phyloP scores from a whole-genome alignment of 1,140 invertebrate genomes.

The Pachypeltis micranthus region DNA sequence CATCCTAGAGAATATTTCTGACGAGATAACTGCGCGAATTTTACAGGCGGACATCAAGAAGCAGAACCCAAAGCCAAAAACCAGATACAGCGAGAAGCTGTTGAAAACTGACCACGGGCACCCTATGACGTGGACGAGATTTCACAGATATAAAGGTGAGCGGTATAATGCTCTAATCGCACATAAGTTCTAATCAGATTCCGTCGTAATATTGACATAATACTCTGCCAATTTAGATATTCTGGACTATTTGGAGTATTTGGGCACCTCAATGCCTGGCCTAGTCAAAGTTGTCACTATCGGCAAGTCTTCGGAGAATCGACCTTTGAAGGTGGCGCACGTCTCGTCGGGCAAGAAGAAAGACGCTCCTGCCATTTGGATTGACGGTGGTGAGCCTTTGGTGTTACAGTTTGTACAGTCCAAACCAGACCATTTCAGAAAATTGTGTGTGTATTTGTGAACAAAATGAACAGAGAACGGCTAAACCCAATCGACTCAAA shows the following conservation, averaged over 20 bases:
- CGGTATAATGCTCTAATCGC: too few species aligned
- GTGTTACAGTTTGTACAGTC: too few species aligned
- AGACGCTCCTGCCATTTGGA: slow-evolving; percentile 46
- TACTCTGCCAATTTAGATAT: slow-evolving; percentile 35
- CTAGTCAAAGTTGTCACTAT: slow-evolving; percentile 56
- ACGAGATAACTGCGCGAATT: too few species aligned
- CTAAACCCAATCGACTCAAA: too few species aligned
- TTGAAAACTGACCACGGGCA: slow-evolving; percentile 34
- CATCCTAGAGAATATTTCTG: too few species aligned
- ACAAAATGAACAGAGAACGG: too few species aligned
- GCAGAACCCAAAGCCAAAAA: slow-evolving; percentile 49
- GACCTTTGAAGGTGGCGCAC: slow-evolving; percentile 56
- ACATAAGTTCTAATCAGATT: slow-evolving; percentile 14
- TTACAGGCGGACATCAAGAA: slow-evolving; percentile 49
- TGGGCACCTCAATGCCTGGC: slow-evolving; percentile 55
- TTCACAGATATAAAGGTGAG: slow-evolving; percentile 25
- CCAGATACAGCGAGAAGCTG: slow-evolving; percentile 43
- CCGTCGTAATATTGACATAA: neutral
- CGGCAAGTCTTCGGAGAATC: slow-evolving; percentile 60
- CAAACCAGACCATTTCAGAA: too few species aligned
- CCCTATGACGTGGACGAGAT: slow-evolving; percentile 29
- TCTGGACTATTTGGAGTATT: slow-evolving; percentile 41
- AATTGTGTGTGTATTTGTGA: too few species aligned
- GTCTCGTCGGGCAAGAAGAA: slow-evolving; percentile 35
- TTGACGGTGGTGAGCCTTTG: slow-evolving; percentile 48